Evolutionary conservation across 2,888 invertebrate genomes (phyloP), one percentile per base, ranked within the genome.

Genomic region (Xanthorhoe designata): DNA sequence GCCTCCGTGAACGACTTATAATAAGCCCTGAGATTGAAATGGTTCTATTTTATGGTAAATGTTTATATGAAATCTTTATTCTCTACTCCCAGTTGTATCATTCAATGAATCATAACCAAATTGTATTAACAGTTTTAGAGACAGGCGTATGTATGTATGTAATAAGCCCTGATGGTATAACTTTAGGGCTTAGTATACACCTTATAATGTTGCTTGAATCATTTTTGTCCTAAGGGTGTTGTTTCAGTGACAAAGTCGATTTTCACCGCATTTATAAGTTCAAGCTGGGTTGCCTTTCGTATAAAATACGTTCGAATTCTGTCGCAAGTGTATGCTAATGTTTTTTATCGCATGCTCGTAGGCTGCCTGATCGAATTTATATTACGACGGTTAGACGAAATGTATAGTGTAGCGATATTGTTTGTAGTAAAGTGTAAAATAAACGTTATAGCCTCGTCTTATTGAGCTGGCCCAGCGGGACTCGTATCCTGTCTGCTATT

Each of bases 301-400:
- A 83, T 86, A 85, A 85, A 87, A 85, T 83, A 84, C 81, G 78
- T 73, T 72, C 68, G 69, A 64, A 76, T 78, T 74, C 76, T 78
- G 76, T 76, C 75, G 75, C 75, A 75, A 80, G 79, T 82, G 77
- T 86, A 86, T 87, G 86, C 82, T 87, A 88, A 88, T 85, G 82
- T 81, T 83, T 85, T 88, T 86, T 87, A 85, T 87, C 78, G 79
- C 81, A 75, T 82, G 78, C 81, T 74, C 70, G 76, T 77, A 79
- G 80, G 77, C 74, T 35, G 38, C 38, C 54, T 81, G 81, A 88
- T 88, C 83, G 85, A 84, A 80, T 88, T 87, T 88, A 80, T 83
- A 80, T 82, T 79, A 79, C 76, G 77, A 76, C 76, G 73, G 78
- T 78, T 69, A 64, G 73, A 78, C 75, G 78, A 78, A 78, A 75